These are phyloP conservation scores for Tipula unca DNA, from an alignment of 2,888 invertebrate species.

Conservation along the genomic window DNA sequence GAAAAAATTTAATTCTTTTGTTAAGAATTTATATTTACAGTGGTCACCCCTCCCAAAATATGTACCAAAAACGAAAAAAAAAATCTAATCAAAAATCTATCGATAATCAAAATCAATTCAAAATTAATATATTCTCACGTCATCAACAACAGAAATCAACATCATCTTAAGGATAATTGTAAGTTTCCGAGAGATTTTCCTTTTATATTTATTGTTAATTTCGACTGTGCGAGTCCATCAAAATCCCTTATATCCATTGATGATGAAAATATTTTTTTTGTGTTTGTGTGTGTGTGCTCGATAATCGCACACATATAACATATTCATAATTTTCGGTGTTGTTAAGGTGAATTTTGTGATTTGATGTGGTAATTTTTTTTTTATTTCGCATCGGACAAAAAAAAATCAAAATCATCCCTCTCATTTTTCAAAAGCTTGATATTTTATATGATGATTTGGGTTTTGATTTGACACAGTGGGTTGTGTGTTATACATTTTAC, in stretches of 20 bases:
- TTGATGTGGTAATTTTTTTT: not conserved
- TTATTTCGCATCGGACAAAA: not conserved
- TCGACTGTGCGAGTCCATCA: not conserved
- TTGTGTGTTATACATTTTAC: not conserved
- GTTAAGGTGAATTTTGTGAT: constrained; percentile 14
- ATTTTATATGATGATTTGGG: not conserved
- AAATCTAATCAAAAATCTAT: constrained; percentile 14
- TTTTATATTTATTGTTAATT: constrained; percentile 1
- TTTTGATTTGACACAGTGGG: not conserved
- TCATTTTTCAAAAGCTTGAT: not conserved
- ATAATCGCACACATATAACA: not conserved
- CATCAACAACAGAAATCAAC: constrained; percentile 8
- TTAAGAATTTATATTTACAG: constrained; percentile 8
- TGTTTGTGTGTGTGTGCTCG: not conserved
- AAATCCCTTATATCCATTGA: constrained; percentile 8
- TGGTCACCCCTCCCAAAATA: constrained; percentile 14
- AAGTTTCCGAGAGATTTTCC: not conserved
- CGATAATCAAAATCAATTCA: constrained; percentile 14
- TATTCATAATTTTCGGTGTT: not conserved
- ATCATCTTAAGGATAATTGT: constrained; percentile 14
- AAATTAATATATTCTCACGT: constrained; percentile 14
- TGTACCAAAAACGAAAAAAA: not conserved
- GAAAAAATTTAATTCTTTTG: constrained; percentile 1
- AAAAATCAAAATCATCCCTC: not conserved
- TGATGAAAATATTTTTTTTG: not conserved